Evolutionary conservation across 2,113 vertebrate genomes (phyloP), one percentile per base, ranked within the genome.

Genomic region (human (Homo sapiens)): DNA sequence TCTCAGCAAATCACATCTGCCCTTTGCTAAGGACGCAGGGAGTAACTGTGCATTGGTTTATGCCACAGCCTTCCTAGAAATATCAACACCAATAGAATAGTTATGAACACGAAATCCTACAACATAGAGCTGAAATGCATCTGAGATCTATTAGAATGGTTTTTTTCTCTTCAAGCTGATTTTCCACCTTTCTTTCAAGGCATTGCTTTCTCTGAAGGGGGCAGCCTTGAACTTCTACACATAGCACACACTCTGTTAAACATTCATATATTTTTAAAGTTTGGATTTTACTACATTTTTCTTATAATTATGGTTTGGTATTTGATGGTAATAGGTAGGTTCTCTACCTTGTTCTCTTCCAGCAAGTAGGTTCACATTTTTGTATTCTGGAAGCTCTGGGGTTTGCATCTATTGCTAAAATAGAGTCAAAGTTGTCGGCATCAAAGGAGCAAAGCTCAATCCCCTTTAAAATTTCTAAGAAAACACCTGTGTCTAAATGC

Each of bases 401-500:
- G 14, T 55, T 79, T 80, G 25, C 7, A 25, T 86, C 52, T 70
- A 1, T 38, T 55, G 55, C 25, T 50, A 78, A 82, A 85, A 83
- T 61, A 20, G 55, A 10, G 55, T 50, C 61, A 73, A 75, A 76
- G 16, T 45, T 93, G 27, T 45, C 20, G 52, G 9, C 59, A 22
- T 66, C 13, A 66, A 45, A 72, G 83, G 35, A 82, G 12, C 38
- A 91, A 82, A 89, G 13, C 50, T 78, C 27, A 79, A 2, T 38
- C 17, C 12, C 22, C 38, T 80, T 52, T 32, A 80, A 94, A 89
- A 40, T 96, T 57, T 82, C 81, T 80, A 84, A 87, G 61, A 82
- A 96, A 96, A 50, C 3, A 89, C 8, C 10, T 81, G 16, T 55
- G 57, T 81, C 93, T 84, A 96, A 90, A 78, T 81, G 40, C 18